Percentiles rank a stretch among this genome's conserved stretches.
These are phyloP conservation scores for Calliphora vomitoria DNA, from an alignment of 2,888 invertebrate genomes.

Conservation along the genomic window DNA sequence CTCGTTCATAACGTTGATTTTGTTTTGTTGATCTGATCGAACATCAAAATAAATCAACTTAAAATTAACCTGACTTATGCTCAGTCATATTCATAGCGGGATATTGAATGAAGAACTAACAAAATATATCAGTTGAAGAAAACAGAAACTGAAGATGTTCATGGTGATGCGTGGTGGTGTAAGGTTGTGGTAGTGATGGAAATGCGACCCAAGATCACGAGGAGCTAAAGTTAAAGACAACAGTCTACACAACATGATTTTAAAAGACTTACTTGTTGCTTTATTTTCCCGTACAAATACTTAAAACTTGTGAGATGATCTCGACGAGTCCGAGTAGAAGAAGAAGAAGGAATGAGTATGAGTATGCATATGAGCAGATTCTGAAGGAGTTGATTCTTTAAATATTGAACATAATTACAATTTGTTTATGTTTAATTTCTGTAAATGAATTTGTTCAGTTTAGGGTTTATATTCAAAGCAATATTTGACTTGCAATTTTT, in stretches of 20 bases:
- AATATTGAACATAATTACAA: background rate
- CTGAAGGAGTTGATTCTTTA: conserved; percentile 22
- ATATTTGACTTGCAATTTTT: too few species aligned
- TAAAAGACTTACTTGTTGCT: conserved; percentile 60
- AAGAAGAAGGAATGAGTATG: background rate
- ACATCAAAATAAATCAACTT: conserved; percentile 79
- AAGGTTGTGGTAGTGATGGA: conserved; percentile 52
- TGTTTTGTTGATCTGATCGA: conserved; percentile 76
- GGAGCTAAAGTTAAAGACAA: conserved; percentile 64
- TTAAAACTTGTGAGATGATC: conserved; percentile 32
- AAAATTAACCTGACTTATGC: conserved; percentile 79
- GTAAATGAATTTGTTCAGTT: too few species aligned
- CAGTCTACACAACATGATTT: conserved; percentile 65
- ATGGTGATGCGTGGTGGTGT: conserved; percentile 65
- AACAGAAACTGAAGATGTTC: conserved; percentile 61
- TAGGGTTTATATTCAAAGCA: too few species aligned
- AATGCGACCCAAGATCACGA: conserved; percentile 69
- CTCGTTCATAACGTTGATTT: conserved; percentile 57
- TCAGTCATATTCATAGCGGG: conserved; percentile 79
- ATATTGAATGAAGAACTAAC: conserved; percentile 66
- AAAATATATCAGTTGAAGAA: conserved; percentile 29
- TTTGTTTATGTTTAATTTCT: background rate
- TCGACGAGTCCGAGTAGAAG: background rate
- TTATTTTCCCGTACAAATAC: conserved; percentile 4
- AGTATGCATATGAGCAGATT: background rate